These are phyloP conservation scores for Crepidodera aurea DNA, from an alignment of 2,888 invertebrate genomes.

Conservation along the genomic window DNA sequence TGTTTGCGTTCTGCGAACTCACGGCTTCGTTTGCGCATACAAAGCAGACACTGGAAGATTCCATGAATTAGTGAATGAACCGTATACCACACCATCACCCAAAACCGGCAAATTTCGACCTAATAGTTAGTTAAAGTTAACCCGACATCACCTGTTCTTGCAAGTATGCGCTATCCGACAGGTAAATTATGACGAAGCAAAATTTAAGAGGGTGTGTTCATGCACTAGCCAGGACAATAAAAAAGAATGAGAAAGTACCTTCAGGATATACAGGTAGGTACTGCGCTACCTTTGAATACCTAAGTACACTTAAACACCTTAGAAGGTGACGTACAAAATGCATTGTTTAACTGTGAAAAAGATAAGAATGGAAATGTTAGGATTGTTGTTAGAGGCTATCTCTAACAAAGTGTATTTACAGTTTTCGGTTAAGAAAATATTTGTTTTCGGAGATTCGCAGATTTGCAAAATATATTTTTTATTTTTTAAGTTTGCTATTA, in stretches of 20 bases:
- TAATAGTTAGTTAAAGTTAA: slow-evolving; percentile 1
- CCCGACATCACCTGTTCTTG: slow-evolving; percentile 24
- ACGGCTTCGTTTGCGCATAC: too few relatives aligned
- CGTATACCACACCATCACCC: neutral
- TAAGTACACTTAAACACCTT: slow-evolving; percentile 29
- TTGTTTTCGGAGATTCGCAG: neutral
- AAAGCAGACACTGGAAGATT: neutral
- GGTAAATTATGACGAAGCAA: slow-evolving; percentile 36
- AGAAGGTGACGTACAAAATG: slow-evolving; percentile 16
- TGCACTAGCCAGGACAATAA: slow-evolving; percentile 17
- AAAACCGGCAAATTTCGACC: slow-evolving; percentile 1
- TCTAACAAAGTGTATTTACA: slow-evolving; percentile 6
- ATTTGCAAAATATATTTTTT: neutral
- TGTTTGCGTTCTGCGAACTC: too few relatives aligned
- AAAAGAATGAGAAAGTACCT: slow-evolving; percentile 16
- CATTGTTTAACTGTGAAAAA: slow-evolving; percentile 15
- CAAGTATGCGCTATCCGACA: slow-evolving; percentile 14
- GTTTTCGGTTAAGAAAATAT: slow-evolving; percentile 5
- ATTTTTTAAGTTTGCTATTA: neutral
- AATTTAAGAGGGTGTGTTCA: slow-evolving; percentile 33
- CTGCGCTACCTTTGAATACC: slow-evolving; percentile 26
- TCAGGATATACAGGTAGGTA: slow-evolving; percentile 24
- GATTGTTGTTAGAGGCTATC: slow-evolving; percentile 3
- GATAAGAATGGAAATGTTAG: slow-evolving; percentile 9
- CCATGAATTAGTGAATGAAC: neutral